Percentiles rank a stretch among this genome's conserved stretches.
Conservation (phyloP, 2,888 invertebrate species). For the Sycophila texana region DNA sequence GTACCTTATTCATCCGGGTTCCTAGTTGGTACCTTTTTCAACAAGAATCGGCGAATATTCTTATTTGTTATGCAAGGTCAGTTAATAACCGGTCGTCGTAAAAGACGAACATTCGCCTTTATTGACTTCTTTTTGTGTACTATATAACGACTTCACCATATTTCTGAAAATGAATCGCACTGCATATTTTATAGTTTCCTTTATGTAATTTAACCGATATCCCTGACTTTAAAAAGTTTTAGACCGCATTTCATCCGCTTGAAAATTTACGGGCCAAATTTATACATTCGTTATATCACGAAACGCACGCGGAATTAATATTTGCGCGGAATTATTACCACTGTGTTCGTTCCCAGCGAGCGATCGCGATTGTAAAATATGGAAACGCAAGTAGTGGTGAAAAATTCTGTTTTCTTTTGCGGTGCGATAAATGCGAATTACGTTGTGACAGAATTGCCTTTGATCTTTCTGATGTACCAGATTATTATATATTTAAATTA, state of each 20-base stretch:
- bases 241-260: background rate
- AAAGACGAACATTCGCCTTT: background rate
- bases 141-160: background rate
- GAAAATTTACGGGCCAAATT: too few species aligned
- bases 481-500: background rate
- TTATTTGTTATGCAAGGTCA: too few species aligned
- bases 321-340: background rate
- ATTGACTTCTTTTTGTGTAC: background rate
- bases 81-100: background rate
- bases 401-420: background rate
- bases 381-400: background rate
- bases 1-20: too few species aligned
- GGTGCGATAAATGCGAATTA: background rate
- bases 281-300: background rate
- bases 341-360: background rate
- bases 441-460: background rate
- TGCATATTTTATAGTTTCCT: background rate
- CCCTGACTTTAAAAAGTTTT: background rate
- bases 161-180: conserved; percentile 5
- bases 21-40: too few species aligned
- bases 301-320: background rate
- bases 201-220: background rate
- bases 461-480: background rate
- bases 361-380: background rate
- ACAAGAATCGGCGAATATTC: too few species aligned